These are phyloP conservation scores for Lagria hirta DNA, from an alignment of 2,888 invertebrate genomes.

Conservation along the genomic window DNA sequence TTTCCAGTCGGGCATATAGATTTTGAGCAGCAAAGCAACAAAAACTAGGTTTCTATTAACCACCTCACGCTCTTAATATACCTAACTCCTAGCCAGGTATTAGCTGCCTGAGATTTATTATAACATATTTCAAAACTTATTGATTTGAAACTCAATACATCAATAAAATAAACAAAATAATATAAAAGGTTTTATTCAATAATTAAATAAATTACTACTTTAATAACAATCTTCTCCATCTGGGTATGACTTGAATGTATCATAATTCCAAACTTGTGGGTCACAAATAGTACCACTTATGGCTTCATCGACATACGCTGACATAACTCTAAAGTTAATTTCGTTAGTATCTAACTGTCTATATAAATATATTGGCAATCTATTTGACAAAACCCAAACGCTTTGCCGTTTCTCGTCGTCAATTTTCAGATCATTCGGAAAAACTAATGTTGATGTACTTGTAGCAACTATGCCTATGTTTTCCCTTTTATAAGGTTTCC, in stretches of 20 bases:
- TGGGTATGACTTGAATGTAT: conserved; percentile 27
- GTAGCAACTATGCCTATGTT: conserved; percentile 66
- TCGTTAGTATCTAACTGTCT: conserved; percentile 63
- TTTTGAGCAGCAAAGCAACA: too few relatives aligned
- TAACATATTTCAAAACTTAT: too few relatives aligned
- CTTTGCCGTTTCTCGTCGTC: conserved; percentile 69
- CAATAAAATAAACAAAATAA: too few relatives aligned
- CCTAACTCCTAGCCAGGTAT: too few relatives aligned
- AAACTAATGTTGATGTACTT: conserved; percentile 66
- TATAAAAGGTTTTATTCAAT: conserved; percentile 1
- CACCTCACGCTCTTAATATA: too few relatives aligned
- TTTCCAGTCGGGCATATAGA: too few relatives aligned
- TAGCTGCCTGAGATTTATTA: too few relatives aligned
- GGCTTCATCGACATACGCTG: conserved; percentile 64
- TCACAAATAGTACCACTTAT: conserved; percentile 71
- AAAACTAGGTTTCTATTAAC: too few relatives aligned
- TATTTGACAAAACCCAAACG: conserved; percentile 77
- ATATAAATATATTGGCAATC: conserved; percentile 72
- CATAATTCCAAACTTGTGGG: conserved; percentile 51
- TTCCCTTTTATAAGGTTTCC: conserved; percentile 65
- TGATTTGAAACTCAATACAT: too few relatives aligned
- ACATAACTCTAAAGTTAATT: conserved; percentile 74
- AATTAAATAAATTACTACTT: not conserved
- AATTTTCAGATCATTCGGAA: conserved; percentile 79
- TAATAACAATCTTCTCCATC: conserved; percentile 37